Base-by-base conservation (phyloP, 2,113 vertebrate genomes). In the Dissostichus mawsoni region DNA sequence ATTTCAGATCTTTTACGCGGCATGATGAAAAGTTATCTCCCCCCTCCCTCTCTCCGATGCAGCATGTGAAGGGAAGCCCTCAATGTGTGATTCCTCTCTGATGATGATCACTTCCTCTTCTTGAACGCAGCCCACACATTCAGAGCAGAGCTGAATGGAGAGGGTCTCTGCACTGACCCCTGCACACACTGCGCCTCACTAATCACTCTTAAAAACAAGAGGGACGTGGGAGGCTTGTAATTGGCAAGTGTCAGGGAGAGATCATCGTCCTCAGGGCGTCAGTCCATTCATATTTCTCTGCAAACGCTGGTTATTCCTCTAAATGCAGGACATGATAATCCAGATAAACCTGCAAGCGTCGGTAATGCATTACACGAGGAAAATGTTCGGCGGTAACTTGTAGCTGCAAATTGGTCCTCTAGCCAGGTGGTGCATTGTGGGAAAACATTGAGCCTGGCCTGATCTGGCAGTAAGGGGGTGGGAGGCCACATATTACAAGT, bases 161-260 rank as follows among this genome's bases (percentile, higher is more conserved):
- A 74, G 89, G 67, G 87, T 78, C 85, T 86, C 87, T 84, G 36
- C 36, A 41, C 36, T 41, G 36, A 41, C 36, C 36, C 36, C 36
- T 41, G 36, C 36, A 41, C 79, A 53, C 83, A 82, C 74, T 79
- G 69, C 29, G 86, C 83, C 80, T 82, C 79, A 76, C 90, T 93
- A 92, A 94, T 91, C 91, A 91, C 88, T 92, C 88, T 91, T 89
- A 88, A 90, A 91, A 94, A 90, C 86, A 89, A 91, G 87, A 89
- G 88, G 84, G 79, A 86, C 72, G 91, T 92, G 90, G 92, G 92
- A 74, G 88, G 84, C 74, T 81, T 81, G 81, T 90, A 92, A 90
- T 90, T 93, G 88, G 84, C 85, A 77, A 81, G 86, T 90, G 84
- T 87, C 91, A 77, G 86, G 84, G 74, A 90, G 83, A 88, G 85